A percentile compares a stretch with the other conserved stretches of the same genome.
These are phyloP conservation scores for Rhodeus uyekii DNA, from an alignment of 2,797 vertebrate genomes.

Conservation along the genomic window DNA sequence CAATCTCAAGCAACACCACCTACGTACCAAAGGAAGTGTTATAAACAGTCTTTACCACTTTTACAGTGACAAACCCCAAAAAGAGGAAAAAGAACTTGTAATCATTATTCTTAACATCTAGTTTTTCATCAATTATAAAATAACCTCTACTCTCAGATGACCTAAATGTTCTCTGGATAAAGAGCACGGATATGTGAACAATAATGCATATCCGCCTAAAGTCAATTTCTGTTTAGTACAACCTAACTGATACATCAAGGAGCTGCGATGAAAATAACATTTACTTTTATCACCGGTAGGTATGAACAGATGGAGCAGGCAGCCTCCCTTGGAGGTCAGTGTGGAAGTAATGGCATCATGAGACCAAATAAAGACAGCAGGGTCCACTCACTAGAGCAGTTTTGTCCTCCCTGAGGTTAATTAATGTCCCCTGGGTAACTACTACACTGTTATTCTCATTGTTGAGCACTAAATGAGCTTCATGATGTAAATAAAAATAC, in stretches of 20 bases:
- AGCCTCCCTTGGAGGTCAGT: constrained; percentile 23
- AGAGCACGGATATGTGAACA: background rate
- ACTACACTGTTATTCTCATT: constrained; percentile 3
- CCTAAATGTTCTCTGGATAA: constrained; percentile 1
- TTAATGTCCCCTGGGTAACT: constrained; percentile 37
- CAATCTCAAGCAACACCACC: constrained; percentile 27
- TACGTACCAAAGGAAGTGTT: constrained; percentile 19
- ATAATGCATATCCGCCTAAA: background rate
- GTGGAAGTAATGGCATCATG: constrained; percentile 25
- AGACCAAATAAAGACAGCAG: constrained; percentile 26
- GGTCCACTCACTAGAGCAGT: background rate
- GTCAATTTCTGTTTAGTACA: background rate
- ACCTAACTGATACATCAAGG: background rate
- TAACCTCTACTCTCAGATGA: background rate
- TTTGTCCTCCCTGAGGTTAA: constrained; percentile 27
- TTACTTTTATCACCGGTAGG: background rate
- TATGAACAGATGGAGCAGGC: constrained; percentile 28
- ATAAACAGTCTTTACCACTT: constrained; percentile 25
- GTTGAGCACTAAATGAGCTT: constrained; percentile 38
- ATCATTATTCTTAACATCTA: background rate
- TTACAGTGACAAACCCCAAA: background rate
- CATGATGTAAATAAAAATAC: constrained; percentile 11
- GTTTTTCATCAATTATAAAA: background rate
- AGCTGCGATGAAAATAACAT: background rate
- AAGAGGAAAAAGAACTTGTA: background rate